phyloP scores from a whole-genome alignment of 2,797 vertebrate species.

The Carcharodon carcharias region DNA sequence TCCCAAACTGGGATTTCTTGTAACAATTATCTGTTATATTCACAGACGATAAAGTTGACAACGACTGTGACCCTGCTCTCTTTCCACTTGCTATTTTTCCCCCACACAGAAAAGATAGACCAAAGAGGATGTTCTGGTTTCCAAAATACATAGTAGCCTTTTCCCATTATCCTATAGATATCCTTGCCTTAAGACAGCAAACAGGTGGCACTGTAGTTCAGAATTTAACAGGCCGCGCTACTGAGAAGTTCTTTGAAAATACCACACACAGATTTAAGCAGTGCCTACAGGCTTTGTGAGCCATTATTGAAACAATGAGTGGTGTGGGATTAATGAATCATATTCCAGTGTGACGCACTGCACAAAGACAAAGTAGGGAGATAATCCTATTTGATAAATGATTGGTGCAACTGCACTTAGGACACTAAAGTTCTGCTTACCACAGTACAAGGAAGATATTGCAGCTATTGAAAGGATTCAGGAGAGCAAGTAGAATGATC shows the following conservation, averaged over 20 bases:
- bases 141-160: neutral
- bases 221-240: neutral
- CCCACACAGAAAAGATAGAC: no score
- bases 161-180: neutral
- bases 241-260: neutral
- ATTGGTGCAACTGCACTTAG: neutral
- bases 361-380: neutral
- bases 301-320: neutral
- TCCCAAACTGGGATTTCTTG: neutral
- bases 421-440: neutral
- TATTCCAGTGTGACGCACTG: neutral
- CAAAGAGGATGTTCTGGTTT: neutral
- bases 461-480: neutral
- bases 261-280: neutral
- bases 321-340: neutral
- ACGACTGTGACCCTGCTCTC: neutral
- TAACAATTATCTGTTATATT: neutral
- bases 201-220: neutral
- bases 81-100: neutral
- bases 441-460: neutral
- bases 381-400: neutral
- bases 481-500: neutral
- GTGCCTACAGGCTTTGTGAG: neutral
- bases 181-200: neutral
- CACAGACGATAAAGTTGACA: neutral